Base-by-base conservation (phyloP, 2,888 invertebrate species). In the Tiphia femorata region DNA sequence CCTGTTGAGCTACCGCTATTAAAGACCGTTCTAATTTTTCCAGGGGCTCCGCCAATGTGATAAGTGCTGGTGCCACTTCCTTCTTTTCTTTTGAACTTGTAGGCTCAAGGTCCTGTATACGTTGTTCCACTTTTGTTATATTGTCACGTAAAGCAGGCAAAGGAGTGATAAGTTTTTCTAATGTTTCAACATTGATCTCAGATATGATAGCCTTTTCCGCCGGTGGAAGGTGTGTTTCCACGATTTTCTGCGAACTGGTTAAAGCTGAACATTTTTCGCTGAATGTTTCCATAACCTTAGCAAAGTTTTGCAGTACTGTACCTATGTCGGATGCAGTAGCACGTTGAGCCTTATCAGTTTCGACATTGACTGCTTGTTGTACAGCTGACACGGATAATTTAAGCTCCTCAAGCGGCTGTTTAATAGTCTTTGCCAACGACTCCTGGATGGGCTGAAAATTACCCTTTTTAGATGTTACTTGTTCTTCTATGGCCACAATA, bases 241-340 rank as follows among this genome's bases (percentile, higher is more conserved):
- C n/a, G 2, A 42, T 3, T 12, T 52, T 52, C 17, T 41, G 46
- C 10, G 53, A 37, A 5, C 12, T 43, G 6, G 46, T 33, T 8
- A 37, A 29, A 0, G 19, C 46, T 0, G 47, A 56, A 25, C 56
- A 62, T 3, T 49, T 33, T 29, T 54, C 42, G 25, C 53, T 50
- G 1, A 62, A 41, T 4, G 59, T 33, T 33, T 62, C 48, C 0
- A 64, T 17, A 5, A 50, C 48, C n/a, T 53, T 52, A 0, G 86
- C 86, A 10, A 87, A 72, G 3, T 82, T 80, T 49, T 83, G 77
- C 27, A 85, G 64, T 4, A 84, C 64, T 14, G 70, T 67, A 12
- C 68, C 38, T 27, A 58, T 62, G 12, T 67, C 57, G 6, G 44
- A 50, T 1, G 6, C 35, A 0, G 51, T n/a, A 1, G 59, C 4